Evolutionary conservation across 2,113 vertebrate species (phyloP), one percentile per base, ranked within the genome.

Genomic region (Aphyosemion australe): DNA sequence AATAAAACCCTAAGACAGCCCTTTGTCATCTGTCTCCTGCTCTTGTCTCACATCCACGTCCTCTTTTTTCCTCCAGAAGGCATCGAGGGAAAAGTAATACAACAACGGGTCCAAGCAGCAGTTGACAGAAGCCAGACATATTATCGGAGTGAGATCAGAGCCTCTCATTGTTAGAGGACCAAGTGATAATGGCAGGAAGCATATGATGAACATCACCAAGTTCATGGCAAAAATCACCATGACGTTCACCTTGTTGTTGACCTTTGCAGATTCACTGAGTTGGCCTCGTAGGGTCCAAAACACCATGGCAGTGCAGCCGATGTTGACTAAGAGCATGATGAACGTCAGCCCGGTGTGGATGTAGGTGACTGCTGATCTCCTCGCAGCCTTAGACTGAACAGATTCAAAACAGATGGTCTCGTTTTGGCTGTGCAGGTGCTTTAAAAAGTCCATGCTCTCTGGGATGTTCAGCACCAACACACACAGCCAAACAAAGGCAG

Each of bases 11-110:
- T 16, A 18, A 8, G 8, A 47, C 7, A n/a, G 3, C 12, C 18
- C 12, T 4, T 16, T 46, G 12, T 62, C 13, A 12, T 7, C 32
- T 20, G 3, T 57, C 47, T 4, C 32, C 14, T 0, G 41, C 11
- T 26, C 50, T 41, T 50, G 19, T 54, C 15, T 0, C 8, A 0
- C 2, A 16, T 67, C 58, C 0, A 6, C 46, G 8, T 80, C 46
- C 16, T 78, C 82, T 14, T 74, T 77, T 53, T 9, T 82, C 55
- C 62, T 88, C 84, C 86, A 87, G 59, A 88, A 90, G 12, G 65
- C 72, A 62, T 87, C 89, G 5, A 88, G 75, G 13, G 85, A 87
- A 62, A 90, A 90, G 70, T 84, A 91, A 50, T 90, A 89, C 13
- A 88, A 49, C 13, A 91, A 26, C 3, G 88, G 83, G 49, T 91